Conservation (phyloP, 2,888 invertebrate genomes). For the Pandemis cinnamomeana region DNA sequence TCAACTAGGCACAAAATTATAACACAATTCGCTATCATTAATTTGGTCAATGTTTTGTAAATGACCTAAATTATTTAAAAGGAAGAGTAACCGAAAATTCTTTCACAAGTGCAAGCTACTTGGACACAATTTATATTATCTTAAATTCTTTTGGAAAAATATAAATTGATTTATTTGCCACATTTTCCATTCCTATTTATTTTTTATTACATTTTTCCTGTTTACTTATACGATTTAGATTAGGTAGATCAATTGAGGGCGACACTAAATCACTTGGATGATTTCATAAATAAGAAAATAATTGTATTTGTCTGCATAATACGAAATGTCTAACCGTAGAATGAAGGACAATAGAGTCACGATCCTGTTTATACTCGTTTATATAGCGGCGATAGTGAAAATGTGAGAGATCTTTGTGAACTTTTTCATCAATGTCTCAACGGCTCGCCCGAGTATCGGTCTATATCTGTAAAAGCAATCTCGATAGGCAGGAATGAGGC, state of each 20-base stretch:
- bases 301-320: neutral
- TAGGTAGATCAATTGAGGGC: neutral
- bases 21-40: neutral
- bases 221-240: neutral
- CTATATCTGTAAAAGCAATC: conserved; percentile 52
- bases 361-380: conserved; percentile 27
- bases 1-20: neutral
- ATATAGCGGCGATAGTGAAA: conserved; percentile 33
- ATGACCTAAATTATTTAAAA: neutral
- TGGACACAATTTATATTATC: too few relatives aligned
- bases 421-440: conserved; percentile 42
- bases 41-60: neutral
- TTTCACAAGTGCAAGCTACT: too few relatives aligned
- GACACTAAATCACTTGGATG: too few relatives aligned
- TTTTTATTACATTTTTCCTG: neutral
- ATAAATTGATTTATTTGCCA: neutral
- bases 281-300: too few relatives aligned
- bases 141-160: too few relatives aligned
- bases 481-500: conserved; percentile 44
- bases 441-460: conserved; percentile 41
- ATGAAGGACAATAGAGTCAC: conserved; percentile 37
- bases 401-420: conserved; percentile 41
- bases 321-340: conserved; percentile 26
- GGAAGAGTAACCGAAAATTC: neutral
- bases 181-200: neutral